These are phyloP conservation scores for Danaus plexippus DNA, from an alignment of 1,140 invertebrate genomes.

Conservation along the genomic window DNA sequence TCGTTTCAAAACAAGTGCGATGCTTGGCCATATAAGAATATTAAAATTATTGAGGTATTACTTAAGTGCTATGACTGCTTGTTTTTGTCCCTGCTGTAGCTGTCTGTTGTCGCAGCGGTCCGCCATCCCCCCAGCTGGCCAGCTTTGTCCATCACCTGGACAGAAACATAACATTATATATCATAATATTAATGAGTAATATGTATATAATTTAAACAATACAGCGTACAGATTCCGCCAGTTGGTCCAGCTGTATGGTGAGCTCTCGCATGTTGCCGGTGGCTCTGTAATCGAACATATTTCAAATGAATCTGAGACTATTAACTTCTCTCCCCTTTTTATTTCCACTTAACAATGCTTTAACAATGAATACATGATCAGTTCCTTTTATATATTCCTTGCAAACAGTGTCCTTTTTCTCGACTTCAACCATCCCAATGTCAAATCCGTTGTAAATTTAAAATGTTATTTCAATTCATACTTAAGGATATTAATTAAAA, in stretches of 20 bases:
- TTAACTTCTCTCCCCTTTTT: no score
- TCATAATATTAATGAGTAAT: neutral
- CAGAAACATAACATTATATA: slow-evolving; percentile 1
- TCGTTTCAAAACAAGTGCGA: neutral
- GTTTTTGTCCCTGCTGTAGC: slow-evolving; percentile 12
- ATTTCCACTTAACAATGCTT: no score
- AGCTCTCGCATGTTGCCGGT: slow-evolving; percentile 89
- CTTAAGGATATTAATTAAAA: no score
- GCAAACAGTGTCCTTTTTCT: no score
- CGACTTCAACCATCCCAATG: no score
- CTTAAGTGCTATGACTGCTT: slow-evolving; percentile 17
- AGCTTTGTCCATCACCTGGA: slow-evolving; percentile 17
- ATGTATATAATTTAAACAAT: neutral
- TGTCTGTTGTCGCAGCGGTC: slow-evolving; percentile 13
- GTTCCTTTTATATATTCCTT: no score
- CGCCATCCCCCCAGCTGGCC: slow-evolving; percentile 13
- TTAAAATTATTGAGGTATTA: neutral
- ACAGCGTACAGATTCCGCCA: slow-evolving; percentile 72
- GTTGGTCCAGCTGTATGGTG: slow-evolving; percentile 84
- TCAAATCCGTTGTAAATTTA: no score
- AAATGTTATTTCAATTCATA: no score
- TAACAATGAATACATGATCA: no score
- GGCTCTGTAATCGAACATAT: slow-evolving; percentile 75
- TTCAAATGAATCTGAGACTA: no score
- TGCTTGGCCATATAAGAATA: neutral